phyloP scores from a whole-genome alignment of 2,888 invertebrate genomes.

The Brenthis hecate region DNA sequence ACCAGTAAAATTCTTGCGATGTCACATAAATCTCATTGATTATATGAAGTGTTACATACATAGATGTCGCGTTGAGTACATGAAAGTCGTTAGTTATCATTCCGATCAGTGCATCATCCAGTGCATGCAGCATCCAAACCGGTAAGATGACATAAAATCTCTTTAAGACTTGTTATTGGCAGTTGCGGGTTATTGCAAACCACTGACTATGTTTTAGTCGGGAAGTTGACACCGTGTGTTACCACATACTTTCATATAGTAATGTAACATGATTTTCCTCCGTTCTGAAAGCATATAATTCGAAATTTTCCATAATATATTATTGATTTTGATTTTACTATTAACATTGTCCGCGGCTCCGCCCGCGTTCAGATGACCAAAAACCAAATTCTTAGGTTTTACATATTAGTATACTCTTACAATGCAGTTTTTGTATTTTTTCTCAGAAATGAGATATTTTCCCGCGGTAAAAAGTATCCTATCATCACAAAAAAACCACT shows the following conservation, averaged over 20 bases:
- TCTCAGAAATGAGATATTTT: too few species aligned
- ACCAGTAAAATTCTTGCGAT: not conserved
- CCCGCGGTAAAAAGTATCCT: too few species aligned
- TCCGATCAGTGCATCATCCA: conserved; percentile 20
- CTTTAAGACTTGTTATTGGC: conserved; percentile 30
- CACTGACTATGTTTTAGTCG: conserved; percentile 15
- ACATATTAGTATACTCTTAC: too few species aligned
- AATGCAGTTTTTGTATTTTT: too few species aligned
- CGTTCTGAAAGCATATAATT: not conserved
- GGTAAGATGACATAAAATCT: conserved; percentile 36
- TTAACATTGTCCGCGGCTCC: too few species aligned
- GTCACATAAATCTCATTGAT: not conserved
- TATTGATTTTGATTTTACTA: too few species aligned
- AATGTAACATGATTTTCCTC: not conserved
- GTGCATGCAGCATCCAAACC: conserved; percentile 28
- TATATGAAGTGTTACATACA: conserved; percentile 13
- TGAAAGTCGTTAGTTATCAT: conserved; percentile 28
- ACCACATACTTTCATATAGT: conserved; percentile 11
- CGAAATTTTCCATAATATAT: not conserved
- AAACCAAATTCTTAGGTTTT: too few species aligned
- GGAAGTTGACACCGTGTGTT: conserved; percentile 11
- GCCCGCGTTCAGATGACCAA: too few species aligned
- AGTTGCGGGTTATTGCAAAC: conserved; percentile 29
- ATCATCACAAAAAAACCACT: too few species aligned
- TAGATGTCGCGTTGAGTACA: conserved; percentile 17